These are phyloP conservation scores for Ascaphus truei DNA, from an alignment of 2,113 vertebrate genomes.

Conservation along the genomic window DNA sequence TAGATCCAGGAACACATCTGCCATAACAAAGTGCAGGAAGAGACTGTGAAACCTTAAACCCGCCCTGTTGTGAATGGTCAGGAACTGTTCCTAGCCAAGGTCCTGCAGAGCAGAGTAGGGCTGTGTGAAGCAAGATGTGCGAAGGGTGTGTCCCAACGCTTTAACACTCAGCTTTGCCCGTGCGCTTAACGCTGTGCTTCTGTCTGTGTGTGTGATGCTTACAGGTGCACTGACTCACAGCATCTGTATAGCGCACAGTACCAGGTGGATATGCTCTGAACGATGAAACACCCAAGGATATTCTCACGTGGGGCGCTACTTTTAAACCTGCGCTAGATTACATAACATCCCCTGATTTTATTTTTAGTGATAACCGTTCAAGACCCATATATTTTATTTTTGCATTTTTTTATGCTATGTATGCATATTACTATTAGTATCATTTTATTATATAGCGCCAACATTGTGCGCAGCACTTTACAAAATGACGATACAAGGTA, in stretches of 20 bases:
- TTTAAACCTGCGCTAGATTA: no score
- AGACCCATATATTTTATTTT: no score
- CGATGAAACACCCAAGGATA: no score
- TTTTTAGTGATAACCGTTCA: no score
- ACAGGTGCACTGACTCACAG: background rate
- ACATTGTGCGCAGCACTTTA: no score
- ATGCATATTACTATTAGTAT: no score
- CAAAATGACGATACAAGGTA: no score
- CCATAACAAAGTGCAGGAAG: constrained; percentile 40
- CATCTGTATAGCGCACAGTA: background rate
- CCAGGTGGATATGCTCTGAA: no score
- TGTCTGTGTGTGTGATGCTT: background rate
- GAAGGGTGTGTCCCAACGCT: background rate
- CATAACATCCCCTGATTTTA: no score
- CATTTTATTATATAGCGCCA: no score
- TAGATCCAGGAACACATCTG: constrained; percentile 53
- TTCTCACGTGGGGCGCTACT: no score
- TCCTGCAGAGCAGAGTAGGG: background rate
- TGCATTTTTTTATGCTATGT: no score
- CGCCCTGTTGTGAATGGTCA: constrained; percentile 12
- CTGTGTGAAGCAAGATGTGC: background rate
- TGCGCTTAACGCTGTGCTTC: background rate
- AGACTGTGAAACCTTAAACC: constrained; percentile 25
- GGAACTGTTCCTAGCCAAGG: background rate
- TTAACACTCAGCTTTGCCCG: background rate